These are phyloP conservation scores for Takifugu rubripes DNA, from an alignment of 2,797 vertebrate species.

Conservation along the genomic window DNA sequence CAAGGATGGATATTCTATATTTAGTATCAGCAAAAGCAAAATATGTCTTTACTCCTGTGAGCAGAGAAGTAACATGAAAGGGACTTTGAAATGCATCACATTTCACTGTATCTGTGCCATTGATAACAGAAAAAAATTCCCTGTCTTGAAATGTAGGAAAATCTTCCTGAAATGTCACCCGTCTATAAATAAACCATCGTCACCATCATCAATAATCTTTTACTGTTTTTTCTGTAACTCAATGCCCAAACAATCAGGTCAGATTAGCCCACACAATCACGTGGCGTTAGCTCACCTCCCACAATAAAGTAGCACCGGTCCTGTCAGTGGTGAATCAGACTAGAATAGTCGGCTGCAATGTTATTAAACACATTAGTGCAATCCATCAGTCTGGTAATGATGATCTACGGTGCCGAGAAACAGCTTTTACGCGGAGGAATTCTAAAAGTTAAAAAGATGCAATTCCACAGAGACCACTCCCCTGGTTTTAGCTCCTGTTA, in stretches of 20 bases:
- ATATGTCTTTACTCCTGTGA: background rate
- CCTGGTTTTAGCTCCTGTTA: slow-evolving; percentile 41
- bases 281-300: slow-evolving; percentile 43
- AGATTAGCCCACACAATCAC: slow-evolving; percentile 34
- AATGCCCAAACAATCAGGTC: slow-evolving; percentile 18
- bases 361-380: slow-evolving; percentile 31
- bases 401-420: slow-evolving; percentile 22
- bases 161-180: background rate
- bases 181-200: slow-evolving; percentile 7
- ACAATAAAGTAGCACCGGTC: slow-evolving; percentile 29
- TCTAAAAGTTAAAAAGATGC: slow-evolving; percentile 28
- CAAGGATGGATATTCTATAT: slow-evolving; percentile 1
- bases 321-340: slow-evolving; percentile 35
- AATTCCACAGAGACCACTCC: slow-evolving; percentile 27
- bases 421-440: slow-evolving; percentile 28
- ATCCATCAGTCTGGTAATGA: slow-evolving; percentile 28
- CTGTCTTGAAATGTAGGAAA: background rate
- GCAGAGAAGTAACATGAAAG: background rate
- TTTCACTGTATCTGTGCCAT: background rate
- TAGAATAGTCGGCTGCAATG: slow-evolving; percentile 24
- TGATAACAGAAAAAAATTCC: background rate
- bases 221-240: background rate
- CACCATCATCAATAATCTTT: background rate
- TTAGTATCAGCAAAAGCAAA: slow-evolving; percentile 7
- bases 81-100: background rate